Conservation (phyloP, 2,113 vertebrate genomes). For the Oryctolagus cuniculus region DNA sequence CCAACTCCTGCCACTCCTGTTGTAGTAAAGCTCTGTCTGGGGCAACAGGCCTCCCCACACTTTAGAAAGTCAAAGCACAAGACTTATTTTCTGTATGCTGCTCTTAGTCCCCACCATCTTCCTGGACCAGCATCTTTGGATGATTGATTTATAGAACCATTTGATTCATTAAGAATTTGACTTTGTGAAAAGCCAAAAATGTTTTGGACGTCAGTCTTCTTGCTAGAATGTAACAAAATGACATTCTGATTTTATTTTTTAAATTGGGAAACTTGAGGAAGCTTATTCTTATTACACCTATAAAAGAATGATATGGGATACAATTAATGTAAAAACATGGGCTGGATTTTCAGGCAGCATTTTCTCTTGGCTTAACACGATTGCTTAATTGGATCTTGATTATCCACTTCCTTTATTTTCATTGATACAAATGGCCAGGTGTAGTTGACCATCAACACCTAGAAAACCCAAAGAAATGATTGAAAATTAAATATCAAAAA, state of each 20-base stretch:
- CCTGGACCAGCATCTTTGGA: neutral
- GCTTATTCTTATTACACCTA: neutral
- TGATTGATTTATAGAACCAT: neutral
- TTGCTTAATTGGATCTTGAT: neutral
- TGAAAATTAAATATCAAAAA: neutral
- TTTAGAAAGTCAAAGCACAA: neutral
- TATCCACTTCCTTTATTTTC: neutral
- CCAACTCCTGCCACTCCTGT: neutral
- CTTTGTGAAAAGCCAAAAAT: slow-evolving; percentile 13
- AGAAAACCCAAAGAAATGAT: neutral
- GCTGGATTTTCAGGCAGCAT: neutral
- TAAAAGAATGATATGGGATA: neutral
- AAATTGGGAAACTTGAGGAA: neutral
- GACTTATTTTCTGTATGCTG: neutral
- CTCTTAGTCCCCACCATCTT: neutral
- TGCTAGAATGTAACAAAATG: slow-evolving; percentile 14
- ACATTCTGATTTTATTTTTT: slow-evolving; percentile 4
- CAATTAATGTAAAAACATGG: neutral
- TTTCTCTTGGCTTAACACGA: neutral
- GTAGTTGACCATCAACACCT: neutral
- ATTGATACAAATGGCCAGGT: neutral
- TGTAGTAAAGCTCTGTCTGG: neutral
- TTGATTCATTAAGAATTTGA: slow-evolving; percentile 12
- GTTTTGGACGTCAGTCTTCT: neutral
- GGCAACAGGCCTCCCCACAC: neutral